These are phyloP conservation scores for Chiloscyllium plagiosum DNA, from an alignment of 2,113 vertebrate genomes.

Conservation along the genomic window DNA sequence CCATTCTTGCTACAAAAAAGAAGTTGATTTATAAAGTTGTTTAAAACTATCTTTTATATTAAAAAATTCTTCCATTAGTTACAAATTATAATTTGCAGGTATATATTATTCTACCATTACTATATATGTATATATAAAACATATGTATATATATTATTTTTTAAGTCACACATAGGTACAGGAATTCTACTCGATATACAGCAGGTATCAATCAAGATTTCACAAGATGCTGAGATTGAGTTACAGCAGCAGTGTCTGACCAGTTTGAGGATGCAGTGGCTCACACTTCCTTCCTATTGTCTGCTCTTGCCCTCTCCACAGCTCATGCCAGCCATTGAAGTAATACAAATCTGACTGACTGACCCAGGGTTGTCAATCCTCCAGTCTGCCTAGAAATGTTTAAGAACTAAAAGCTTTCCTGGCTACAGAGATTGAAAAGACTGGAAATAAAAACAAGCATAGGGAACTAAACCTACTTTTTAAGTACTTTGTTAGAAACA, in stretches of 20 bases:
- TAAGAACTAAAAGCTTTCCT: not conserved
- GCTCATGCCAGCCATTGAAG: not conserved
- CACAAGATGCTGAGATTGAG: not conserved
- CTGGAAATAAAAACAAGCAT: not conserved
- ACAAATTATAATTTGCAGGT: slow-evolving; percentile 23
- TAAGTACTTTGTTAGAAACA: too few species aligned
- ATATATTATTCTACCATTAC: slow-evolving; percentile 33
- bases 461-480: not conserved
- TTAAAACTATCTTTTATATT: slow-evolving; percentile 34
- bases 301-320: not conserved
- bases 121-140: not conserved
- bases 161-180: slow-evolving; percentile 28
- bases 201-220: not conserved
- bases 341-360: not conserved
- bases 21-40: slow-evolving; percentile 27
- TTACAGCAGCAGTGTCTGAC: not conserved
- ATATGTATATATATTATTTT: slow-evolving; percentile 18
- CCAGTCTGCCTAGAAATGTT: not conserved
- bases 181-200: not conserved
- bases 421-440: not conserved
- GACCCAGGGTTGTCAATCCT: not conserved
- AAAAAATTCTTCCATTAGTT: slow-evolving; percentile 18
- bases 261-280: not conserved
- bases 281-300: not conserved
- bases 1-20: slow-evolving; percentile 24